Base-by-base conservation (phyloP, 2,888 invertebrate genomes). In the Matsumyia berberina region DNA sequence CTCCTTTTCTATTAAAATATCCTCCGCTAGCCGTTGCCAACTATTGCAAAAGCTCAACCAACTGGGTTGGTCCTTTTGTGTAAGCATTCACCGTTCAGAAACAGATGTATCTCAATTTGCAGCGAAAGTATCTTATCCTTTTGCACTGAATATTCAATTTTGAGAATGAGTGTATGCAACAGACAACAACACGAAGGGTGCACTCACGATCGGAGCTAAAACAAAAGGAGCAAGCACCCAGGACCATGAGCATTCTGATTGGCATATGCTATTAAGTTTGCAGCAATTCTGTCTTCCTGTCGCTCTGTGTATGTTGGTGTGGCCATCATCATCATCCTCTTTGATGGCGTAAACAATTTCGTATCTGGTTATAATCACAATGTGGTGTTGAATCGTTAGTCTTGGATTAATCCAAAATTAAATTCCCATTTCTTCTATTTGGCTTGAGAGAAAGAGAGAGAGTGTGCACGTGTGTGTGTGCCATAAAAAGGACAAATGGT, bases 301-400 rank as follows among this genome's bases (percentile, higher is more conserved):
- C 24, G 1, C 24, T 24, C 24, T 3, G 24, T 37, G 46, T 66
- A 11, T 49, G 24, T 42, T 24, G 1, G 24, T 24, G 4, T 24
- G 4, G 4, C 31, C 37, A 9, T 64, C 39, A 4, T 42, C 0
- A 39, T 55, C 42, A 24, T 6, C 15, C 37, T 64, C 42, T 51
- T 29, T 46, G 17, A 57, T 51, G 67, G 57, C 53, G 42, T 69
- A 73, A 78, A 69, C 62, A 83, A 78, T 78, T 67, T 78, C 46
- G 67, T 78, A 78, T 83, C 74, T 64, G 78, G 78, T 69, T 58
- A 83, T 83, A 83, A 83, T 83, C 78, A 64, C 83, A 79, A 73
- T 83, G 79, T 83, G 83, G 73, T 83, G 73, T 83, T 83, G 83
- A 64, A 79, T 83, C 73, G 83, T 83, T 83, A 74, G 83, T 79